Evolutionary conservation across 1,140 invertebrate species (phyloP), one percentile per base, ranked within the genome.

Genomic region (Drosophila sucinea): DNA sequence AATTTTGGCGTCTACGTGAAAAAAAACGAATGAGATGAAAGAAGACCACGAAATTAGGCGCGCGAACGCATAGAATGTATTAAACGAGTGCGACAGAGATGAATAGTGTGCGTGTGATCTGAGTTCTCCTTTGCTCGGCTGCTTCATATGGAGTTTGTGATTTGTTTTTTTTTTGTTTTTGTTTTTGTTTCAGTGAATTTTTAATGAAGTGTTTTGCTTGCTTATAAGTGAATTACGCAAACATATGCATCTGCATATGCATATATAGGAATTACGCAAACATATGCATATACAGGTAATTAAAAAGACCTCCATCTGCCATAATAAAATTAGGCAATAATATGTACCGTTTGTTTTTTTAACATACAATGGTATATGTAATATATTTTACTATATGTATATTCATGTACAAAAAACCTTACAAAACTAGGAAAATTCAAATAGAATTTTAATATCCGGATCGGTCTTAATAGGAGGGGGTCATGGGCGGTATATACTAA

Each of bases 351-450:
- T n/a, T 4, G 3, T 1, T 41, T 4, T 41, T n/a, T 51, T 10
- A 8, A 51, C n/a, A 51, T 51, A 51, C 25, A 51, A 27, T 27
- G 23, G 44, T 51, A 51, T 10, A n/a, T 51, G 25, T 23, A 17
- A 51, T 51, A 51, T 27, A 51, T 51, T 51, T 51, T 51, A 27
- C 44, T 51, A 51, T 25, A 10, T 51, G 40, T 41, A 41, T 41
- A 41, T 41, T 41, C 40, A 51, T 51, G 44, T 51, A 51, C 44
- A 51, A 51, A 51, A 51, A 27, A 23, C 4, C 44, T 51, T 51
- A 51, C 23, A 27, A 25, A 51, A 51, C 44, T 51, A 51, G 23
- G 27, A 51, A 51, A 51, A 51, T 51, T 25, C 44, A 51, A 51
- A 27, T 44, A 44, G n/a, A 23, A 38, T 47, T 27, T 67, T 17